These are phyloP conservation scores for Kryptolebias marmoratus DNA, from an alignment of 2,113 vertebrate genomes.

Conservation along the genomic window DNA sequence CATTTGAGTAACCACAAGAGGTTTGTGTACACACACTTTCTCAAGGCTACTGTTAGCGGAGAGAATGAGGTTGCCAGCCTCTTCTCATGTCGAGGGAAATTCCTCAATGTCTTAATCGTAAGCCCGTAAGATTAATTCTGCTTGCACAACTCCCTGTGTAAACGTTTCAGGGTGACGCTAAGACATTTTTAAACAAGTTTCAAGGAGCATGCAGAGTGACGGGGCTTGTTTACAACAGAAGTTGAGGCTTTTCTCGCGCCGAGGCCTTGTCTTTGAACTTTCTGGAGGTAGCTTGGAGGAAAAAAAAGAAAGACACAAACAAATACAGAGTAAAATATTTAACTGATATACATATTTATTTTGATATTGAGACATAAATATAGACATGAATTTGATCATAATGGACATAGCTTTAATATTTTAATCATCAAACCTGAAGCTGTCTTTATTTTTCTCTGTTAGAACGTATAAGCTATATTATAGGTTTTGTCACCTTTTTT, in stretches of 20 bases:
- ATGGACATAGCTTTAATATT: too few relatives aligned
- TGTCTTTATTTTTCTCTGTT: too few relatives aligned
- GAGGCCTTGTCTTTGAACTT: constrained; percentile 11
- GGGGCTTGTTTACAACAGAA: constrained; percentile 63
- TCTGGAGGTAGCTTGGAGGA: not conserved
- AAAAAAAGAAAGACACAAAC: not conserved
- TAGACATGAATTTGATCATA: too few relatives aligned
- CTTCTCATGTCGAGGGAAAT: constrained; percentile 65
- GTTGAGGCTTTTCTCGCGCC: constrained; percentile 38
- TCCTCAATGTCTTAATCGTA: constrained; percentile 75
- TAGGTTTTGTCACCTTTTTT: too few relatives aligned
- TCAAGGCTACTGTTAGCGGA: constrained; percentile 70
- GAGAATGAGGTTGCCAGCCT: constrained; percentile 66
- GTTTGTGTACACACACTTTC: constrained; percentile 73
- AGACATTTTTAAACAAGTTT: constrained; percentile 74
- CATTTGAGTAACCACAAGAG: constrained; percentile 80
- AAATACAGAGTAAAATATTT: not conserved
- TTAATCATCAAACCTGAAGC: too few relatives aligned
- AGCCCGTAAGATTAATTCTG: constrained; percentile 71
- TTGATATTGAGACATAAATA: too few relatives aligned
- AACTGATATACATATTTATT: too few relatives aligned
- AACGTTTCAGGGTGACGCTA: constrained; percentile 57
- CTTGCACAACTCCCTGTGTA: constrained; percentile 62
- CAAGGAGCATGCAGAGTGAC: constrained; percentile 59
- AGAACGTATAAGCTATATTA: too few relatives aligned